phyloP scores from a whole-genome alignment of 2,113 vertebrate species.

The Puma concolor region DNA sequence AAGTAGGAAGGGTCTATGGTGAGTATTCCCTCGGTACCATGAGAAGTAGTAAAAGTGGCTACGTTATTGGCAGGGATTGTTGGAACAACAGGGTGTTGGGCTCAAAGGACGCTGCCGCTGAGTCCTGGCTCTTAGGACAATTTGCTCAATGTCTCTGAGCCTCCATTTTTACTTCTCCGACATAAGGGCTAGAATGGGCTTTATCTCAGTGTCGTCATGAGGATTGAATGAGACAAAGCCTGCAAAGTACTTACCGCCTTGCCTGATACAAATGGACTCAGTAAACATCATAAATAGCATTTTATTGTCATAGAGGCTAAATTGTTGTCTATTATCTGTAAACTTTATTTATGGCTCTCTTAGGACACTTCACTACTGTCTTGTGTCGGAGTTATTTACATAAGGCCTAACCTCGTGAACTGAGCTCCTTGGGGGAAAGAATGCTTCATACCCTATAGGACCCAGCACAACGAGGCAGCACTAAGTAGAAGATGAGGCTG shows the following conservation, averaged over 20 bases:
- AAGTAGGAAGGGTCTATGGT: constrained; percentile 9
- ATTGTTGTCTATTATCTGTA: constrained; percentile 23
- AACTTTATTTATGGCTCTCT: constrained; percentile 14
- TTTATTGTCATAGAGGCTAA: constrained; percentile 5
- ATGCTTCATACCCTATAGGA: background rate
- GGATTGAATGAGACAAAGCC: background rate
- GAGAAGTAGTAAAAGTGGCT: background rate
- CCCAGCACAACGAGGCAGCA: background rate
- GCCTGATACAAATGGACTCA: background rate
- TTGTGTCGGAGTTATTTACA: constrained; percentile 1
- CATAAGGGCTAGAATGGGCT: background rate
- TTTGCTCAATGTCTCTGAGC: background rate
- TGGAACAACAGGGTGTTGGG: background rate
- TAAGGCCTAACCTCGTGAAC: background rate
- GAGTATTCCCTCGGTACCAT: background rate
- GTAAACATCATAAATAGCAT: background rate
- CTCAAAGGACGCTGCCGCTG: background rate
- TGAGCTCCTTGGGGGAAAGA: background rate
- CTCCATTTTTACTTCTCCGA: background rate
- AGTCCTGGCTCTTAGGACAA: background rate
- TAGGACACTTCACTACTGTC: background rate
- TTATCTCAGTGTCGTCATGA: background rate
- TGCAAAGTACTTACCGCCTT: background rate
- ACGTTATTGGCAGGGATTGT: constrained; percentile 2
- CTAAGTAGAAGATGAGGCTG: background rate